These are phyloP conservation scores for Callipepla squamata DNA, from an alignment of 2,113 vertebrate species.

Conservation along the genomic window DNA sequence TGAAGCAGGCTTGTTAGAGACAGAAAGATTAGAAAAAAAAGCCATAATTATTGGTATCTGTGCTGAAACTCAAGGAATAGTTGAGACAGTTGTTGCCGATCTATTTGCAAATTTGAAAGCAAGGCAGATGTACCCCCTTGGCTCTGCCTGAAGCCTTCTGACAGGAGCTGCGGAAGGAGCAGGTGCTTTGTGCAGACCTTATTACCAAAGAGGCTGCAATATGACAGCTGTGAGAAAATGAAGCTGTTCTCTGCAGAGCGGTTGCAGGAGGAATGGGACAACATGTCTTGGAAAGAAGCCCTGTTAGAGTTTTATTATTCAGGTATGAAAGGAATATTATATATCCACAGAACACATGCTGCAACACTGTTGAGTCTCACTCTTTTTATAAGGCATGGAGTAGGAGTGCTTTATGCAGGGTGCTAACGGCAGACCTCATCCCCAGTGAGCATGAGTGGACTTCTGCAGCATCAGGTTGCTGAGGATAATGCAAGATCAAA, in stretches of 20 bases:
- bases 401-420: background rate
- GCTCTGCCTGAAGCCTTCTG: background rate
- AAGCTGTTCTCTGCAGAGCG: background rate
- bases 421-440: background rate
- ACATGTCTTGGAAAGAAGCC: background rate
- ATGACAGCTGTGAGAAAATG: slow-evolving; percentile 20
- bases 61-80: background rate
- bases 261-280: background rate
- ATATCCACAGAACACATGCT: background rate
- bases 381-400: background rate
- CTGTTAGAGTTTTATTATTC: background rate
- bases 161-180: slow-evolving; percentile 7
- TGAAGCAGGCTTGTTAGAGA: background rate
- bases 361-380: background rate
- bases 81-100: background rate
- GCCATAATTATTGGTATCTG: background rate
- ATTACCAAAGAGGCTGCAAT: slow-evolving; percentile 1
- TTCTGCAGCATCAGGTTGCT: background rate
- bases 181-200: background rate
- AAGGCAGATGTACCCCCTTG: background rate
- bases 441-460: background rate
- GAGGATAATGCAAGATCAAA: background rate
- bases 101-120: background rate
- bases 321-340: background rate
- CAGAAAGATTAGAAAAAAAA: background rate